Percentiles rank a stretch among this genome's conserved stretches.
Conservation (phyloP, 2,888 invertebrate genomes). For the Callyntrura sp. region DNA sequence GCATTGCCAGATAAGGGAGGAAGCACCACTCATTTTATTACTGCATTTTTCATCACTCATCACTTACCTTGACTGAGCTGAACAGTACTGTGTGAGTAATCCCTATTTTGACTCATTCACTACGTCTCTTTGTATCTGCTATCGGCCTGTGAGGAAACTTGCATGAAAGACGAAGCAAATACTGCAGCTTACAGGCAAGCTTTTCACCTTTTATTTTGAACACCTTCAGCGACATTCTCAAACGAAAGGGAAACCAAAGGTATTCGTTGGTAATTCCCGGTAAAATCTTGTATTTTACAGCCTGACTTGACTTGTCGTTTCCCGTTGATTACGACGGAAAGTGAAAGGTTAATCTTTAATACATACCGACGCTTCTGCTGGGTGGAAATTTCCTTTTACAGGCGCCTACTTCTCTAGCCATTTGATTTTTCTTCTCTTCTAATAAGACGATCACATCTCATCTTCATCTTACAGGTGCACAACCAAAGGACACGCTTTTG, state of each 20-base stretch:
- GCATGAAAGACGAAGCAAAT: not conserved
- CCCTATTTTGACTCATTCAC: conserved; percentile 45
- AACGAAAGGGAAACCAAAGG: conserved; percentile 43
- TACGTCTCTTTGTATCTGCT: not conserved
- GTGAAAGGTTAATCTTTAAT: conserved; percentile 54
- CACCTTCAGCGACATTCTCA: not conserved
- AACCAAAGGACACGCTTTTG: not conserved
- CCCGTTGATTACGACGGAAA: conserved; percentile 47
- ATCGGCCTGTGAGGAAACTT: conserved; percentile 4
- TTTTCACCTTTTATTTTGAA: conserved; percentile 9
- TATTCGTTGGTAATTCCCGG: not conserved
- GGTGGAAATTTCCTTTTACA: conserved; percentile 12
- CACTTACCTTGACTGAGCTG: not conserved
- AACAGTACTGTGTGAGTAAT: conserved; percentile 34
- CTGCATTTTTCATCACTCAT: conserved; percentile 51
- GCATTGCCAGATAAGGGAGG: conserved; percentile 19
- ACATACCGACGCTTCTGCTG: conserved; percentile 6
- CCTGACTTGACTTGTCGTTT: conserved; percentile 44
- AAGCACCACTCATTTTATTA: conserved; percentile 46
- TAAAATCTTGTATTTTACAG: conserved; percentile 43
- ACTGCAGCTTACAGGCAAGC: not conserved
- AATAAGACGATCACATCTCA: not conserved
- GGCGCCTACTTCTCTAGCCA: not conserved
- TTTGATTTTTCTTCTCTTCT: not conserved
- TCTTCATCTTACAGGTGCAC: not conserved